Evolutionary conservation across 2,113 vertebrate species (phyloP).

Genomic region (Tonatia bakeri): DNA sequence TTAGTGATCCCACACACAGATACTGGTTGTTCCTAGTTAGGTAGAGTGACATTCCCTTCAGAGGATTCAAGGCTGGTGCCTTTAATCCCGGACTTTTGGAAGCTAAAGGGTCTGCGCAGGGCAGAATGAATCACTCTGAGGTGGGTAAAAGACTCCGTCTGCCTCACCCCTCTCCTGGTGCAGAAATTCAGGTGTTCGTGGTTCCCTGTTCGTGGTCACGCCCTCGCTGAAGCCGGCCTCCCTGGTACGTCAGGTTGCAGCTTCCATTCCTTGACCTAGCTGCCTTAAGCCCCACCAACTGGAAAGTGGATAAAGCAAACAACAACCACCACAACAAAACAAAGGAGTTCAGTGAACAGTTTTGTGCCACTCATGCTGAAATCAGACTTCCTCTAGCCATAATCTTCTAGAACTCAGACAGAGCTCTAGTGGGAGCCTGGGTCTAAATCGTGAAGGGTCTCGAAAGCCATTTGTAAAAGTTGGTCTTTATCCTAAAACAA

Average conservation of each 20-base stretch:
- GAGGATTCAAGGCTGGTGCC: not conserved
- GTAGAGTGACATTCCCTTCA: not conserved
- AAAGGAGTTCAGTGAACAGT: not conserved
- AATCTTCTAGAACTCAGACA: not conserved
- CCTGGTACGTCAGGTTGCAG: not conserved
- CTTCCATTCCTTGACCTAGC: not conserved
- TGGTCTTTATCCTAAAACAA: not conserved
- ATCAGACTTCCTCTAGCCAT: not conserved
- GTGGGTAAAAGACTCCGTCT: not conserved
- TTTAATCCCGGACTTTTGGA: not conserved
- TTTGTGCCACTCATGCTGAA: not conserved
- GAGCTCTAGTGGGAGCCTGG: not conserved
- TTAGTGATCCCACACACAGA: not conserved
- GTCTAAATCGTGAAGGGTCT: not conserved
- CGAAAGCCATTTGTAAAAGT: not conserved
- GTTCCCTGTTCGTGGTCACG: not conserved
- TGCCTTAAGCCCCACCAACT: not conserved
- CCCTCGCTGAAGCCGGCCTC: not conserved
- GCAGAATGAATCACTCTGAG: not conserved
- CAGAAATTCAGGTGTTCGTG: too few species aligned
- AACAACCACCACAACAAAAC: not conserved
- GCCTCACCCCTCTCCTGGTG: not conserved
- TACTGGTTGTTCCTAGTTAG: not conserved
- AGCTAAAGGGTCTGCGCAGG: not conserved
- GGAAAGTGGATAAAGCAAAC: not conserved